Conservation (phyloP, 2,797 vertebrate species). For the Phyllotis vaccarum region DNA sequence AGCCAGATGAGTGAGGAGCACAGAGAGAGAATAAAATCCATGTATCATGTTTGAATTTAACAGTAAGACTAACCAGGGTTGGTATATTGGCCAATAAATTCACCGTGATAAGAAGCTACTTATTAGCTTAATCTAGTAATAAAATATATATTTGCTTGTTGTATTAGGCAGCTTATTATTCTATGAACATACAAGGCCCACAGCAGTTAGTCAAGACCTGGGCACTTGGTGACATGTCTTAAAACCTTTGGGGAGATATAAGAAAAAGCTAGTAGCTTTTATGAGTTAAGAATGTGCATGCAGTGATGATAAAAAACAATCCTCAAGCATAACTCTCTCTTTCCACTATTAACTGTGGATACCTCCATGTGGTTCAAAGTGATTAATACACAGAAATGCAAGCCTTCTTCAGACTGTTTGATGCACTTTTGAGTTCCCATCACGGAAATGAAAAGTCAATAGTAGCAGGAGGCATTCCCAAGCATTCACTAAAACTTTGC, state of each 20-base stretch:
- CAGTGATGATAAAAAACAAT: neutral
- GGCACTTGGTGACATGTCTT: neutral
- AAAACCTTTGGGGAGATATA: neutral
- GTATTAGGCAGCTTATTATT: neutral
- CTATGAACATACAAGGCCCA: neutral
- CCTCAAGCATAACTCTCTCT: neutral
- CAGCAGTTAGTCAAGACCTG: neutral
- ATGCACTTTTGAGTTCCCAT: neutral
- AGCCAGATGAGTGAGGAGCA: neutral
- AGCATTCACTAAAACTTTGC: neutral
- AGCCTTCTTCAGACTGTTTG: neutral
- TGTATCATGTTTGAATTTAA: neutral
- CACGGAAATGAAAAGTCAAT: neutral
- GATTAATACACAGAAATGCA: neutral
- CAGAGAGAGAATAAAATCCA: neutral
- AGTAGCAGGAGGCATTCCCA: neutral
- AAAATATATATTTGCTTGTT: neutral
- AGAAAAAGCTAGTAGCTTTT: neutral
- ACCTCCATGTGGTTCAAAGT: neutral
- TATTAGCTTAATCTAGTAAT: neutral
- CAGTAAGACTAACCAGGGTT: neutral
- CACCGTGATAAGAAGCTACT: neutral
- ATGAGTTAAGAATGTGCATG: neutral
- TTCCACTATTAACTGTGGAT: neutral
- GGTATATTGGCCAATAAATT: neutral